Evolutionary conservation across 2,797 vertebrate species (phyloP), one percentile per base, ranked within the genome.

Genomic region (Labroides dimidiatus): DNA sequence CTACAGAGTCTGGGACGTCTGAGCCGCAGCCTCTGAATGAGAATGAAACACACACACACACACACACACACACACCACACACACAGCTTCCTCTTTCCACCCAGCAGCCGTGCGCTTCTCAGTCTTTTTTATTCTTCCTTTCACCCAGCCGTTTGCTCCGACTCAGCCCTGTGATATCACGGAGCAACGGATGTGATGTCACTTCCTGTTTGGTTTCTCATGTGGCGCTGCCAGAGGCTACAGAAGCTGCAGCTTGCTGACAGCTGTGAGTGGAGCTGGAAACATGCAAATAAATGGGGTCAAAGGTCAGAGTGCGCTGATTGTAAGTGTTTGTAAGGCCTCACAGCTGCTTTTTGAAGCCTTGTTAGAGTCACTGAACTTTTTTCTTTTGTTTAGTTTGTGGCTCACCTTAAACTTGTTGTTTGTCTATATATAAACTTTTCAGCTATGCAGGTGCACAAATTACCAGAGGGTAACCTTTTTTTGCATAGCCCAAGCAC

Each of bases 61-160:
- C 75, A 27, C 27, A 27, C 27, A 27, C 27, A 27, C 27, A 27
- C 27, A 27, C 27, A 27, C 27, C 27, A 91, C 79, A 89, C 77
- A 91, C 84, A 83, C 85, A 70, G 76, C 88, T 94, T 95, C 94
- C 93, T 92, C 90, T 95, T 94, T 94, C 93, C 93, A 92, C 80
- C 72, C 87, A 85, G 90, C 87, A 81, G 77, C 69, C 67, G 33
- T 49, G 39, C 78, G 80, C 37, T 13, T 6, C 68, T 82, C 70
- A 81, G 20, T 77, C 65, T 80, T 67, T 85, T 82, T 63, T 87
- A 65, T 78, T 87, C 84, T 89, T 82, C 87, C 80, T 86, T 90
- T 92, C 87, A 79, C 70, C 84, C 67, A 79, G 58, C 79, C 42
- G 54, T 74, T 84, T 45, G 70, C 84, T 89, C 72, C 45, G 66